These are phyloP conservation scores for Amiota mariae DNA, from an alignment of 2,888 invertebrate genomes.

Conservation along the genomic window DNA sequence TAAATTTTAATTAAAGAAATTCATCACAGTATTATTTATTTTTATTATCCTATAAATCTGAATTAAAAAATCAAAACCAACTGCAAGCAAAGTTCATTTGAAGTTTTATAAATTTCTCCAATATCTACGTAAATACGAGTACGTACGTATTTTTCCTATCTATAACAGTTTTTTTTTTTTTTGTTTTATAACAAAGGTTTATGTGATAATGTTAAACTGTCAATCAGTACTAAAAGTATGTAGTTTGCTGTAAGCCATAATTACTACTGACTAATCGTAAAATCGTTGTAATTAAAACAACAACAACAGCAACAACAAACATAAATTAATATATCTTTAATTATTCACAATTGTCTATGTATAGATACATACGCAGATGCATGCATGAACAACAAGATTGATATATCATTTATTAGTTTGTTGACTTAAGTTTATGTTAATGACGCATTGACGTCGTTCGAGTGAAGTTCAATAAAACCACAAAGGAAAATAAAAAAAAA, in stretches of 20 bases:
- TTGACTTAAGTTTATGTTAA: not conserved
- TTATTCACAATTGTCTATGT: conserved; percentile 8
- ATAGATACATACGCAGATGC: not conserved
- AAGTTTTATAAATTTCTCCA: not conserved
- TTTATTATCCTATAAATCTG: not conserved
- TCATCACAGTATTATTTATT: conserved; percentile 2
- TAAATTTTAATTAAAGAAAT: not conserved
- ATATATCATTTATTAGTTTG: conserved; percentile 9
- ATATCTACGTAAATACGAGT: too few relatives aligned
- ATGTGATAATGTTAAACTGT: not conserved
- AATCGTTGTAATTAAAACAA: conserved; percentile 10
- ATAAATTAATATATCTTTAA: not conserved
- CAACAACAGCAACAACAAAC: not conserved
- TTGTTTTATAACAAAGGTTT: too few relatives aligned
- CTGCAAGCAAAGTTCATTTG: not conserved
- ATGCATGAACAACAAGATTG: not conserved
- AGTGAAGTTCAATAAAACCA: too few relatives aligned
- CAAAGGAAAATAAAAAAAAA: too few relatives aligned
- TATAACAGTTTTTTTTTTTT: not conserved
- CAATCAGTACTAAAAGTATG: not conserved
- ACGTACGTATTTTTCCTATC: not conserved
- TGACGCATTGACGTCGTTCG: not conserved
- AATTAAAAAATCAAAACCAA: not conserved
- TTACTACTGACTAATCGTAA: conserved; percentile 18
- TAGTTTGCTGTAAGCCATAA: conserved; percentile 19